These are phyloP conservation scores for Pseudachorutes palmiensis DNA, from an alignment of 1,140 invertebrate genomes.

Conservation along the genomic window DNA sequence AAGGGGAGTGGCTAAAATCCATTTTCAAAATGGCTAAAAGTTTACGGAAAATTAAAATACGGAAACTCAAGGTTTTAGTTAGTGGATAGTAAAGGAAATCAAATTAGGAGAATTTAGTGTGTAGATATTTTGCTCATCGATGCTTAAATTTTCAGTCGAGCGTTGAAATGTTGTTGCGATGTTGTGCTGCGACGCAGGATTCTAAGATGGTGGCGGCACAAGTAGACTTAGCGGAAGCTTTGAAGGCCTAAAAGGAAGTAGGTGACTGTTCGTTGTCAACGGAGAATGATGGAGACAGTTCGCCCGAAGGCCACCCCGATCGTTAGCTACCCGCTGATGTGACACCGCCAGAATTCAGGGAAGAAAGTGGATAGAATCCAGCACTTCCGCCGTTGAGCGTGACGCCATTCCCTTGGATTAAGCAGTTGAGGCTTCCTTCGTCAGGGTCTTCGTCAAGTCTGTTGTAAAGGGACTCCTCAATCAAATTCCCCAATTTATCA, in stretches of 20 bases:
- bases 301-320: neutral
- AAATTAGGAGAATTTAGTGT: too few species aligned
- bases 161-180: too few species aligned
- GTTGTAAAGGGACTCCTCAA: conserved; percentile 59
- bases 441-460: conserved; percentile 33
- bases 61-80: too few species aligned
- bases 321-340: conserved; percentile 1
- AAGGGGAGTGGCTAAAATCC: neutral
- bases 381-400: neutral
- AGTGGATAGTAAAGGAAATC: too few species aligned
- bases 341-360: neutral
- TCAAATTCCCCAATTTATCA: conserved; percentile 61
- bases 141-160: conserved; percentile 8
- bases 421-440: neutral
- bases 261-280: conserved; percentile 5
- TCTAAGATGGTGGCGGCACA: neutral
- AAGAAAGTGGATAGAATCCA: neutral
- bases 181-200: neutral
- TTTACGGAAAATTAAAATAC: too few species aligned
- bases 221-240: neutral
- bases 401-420: neutral
- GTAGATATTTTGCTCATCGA: too few species aligned
- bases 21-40: neutral
- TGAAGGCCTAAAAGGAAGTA: neutral
- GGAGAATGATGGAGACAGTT: neutral